Evolutionary conservation across 2,113 vertebrate genomes (phyloP).

Genomic region (Pachyramphus minor): DNA sequence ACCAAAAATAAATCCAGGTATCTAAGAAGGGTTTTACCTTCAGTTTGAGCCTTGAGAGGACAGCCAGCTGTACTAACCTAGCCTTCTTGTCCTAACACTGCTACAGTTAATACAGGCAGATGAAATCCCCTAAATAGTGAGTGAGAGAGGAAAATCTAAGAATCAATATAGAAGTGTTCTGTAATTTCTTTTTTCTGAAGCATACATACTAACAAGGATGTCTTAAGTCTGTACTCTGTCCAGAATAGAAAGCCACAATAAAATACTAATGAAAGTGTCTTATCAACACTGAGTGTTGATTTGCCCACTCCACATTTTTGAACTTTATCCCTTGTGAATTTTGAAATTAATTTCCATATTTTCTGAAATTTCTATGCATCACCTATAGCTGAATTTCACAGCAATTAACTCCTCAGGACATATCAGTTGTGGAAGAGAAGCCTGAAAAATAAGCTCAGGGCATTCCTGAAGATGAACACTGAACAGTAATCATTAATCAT

Average conservation of each 20-base stretch:
- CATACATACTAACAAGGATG: neutral
- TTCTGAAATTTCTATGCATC: neutral
- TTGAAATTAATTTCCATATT: neutral
- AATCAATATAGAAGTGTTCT: neutral
- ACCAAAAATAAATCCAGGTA: neutral
- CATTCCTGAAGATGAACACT: neutral
- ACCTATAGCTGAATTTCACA: neutral
- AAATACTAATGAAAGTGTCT: neutral
- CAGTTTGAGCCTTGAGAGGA: neutral
- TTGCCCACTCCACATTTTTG: neutral
- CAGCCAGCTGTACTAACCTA: neutral
- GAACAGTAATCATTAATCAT: neutral
- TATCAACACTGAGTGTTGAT: neutral
- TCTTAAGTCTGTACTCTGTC: neutral
- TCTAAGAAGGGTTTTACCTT: neutral
- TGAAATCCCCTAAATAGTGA: neutral
- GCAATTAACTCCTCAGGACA: neutral
- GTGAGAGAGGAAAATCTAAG: neutral
- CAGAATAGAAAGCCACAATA: neutral
- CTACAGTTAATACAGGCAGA: neutral
- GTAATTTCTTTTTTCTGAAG: constrained; percentile 11
- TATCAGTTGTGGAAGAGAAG: neutral
- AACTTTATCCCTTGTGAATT: neutral
- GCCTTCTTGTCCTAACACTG: neutral
- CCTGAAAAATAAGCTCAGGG: neutral